Evolutionary conservation across 2,797 vertebrate species (phyloP).

Genomic region (Intellagama lesueurii): DNA sequence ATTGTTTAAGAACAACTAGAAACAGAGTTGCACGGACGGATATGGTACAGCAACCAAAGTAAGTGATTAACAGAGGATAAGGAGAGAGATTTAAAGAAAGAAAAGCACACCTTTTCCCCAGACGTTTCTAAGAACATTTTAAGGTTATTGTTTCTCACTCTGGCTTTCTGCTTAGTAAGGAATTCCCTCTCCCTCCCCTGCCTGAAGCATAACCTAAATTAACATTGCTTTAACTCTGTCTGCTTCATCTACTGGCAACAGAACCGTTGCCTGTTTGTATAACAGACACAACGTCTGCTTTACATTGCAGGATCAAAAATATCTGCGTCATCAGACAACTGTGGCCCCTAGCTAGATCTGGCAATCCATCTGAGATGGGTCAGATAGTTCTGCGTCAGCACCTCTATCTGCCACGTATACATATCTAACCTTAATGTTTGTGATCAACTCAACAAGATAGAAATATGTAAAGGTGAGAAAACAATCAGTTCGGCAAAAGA

Average conservation of each 20-base stretch:
- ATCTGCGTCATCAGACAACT: not conserved
- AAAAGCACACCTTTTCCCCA: not conserved
- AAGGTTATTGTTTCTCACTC: not conserved
- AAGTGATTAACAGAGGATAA: too few species aligned
- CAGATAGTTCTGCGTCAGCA: not conserved
- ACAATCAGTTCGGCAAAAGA: constrained; percentile 48
- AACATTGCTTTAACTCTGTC: not conserved
- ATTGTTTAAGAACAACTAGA: not conserved
- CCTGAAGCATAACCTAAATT: not conserved
- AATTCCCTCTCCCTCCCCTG: too few species aligned
- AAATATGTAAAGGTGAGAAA: fast-evolving
- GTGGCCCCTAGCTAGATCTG: too few species aligned
- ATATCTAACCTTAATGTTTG: fast-evolving
- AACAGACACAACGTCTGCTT: not conserved
- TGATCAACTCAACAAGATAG: not conserved
- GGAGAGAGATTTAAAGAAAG: not conserved
- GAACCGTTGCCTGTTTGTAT: not conserved
- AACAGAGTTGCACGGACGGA: not conserved
- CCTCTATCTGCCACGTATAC: not conserved
- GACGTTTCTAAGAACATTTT: not conserved
- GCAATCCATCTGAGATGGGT: fast-evolving
- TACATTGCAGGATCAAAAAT: not conserved
- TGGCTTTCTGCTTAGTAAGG: not conserved
- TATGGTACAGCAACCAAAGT: not conserved
- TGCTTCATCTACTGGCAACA: not conserved